Evolutionary conservation across 2,113 vertebrate genomes (phyloP), one percentile per base, ranked within the genome.

Genomic region (Suricata suricatta): DNA sequence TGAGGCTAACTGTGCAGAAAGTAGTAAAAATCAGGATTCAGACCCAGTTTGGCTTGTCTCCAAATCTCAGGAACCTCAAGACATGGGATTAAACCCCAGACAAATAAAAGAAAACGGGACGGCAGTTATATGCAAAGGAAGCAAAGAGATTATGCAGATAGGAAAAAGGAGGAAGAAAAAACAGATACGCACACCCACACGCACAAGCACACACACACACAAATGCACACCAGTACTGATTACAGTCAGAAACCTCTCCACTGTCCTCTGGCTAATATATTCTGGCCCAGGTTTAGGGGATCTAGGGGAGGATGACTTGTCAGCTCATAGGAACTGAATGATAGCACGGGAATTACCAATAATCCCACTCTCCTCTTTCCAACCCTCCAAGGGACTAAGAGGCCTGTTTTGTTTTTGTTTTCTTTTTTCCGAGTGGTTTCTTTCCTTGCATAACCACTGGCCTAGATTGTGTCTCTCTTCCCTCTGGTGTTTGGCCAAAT

Each of bases 321-420:
- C 98, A 98, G 76, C 81, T 96, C 19, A 4, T 63, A 3, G 0
- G 88, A 95, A 97, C 96, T 27, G 13, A 96, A 94, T 1, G 50
- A 97, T 96, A 95, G 97, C 90, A 92, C 81, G 95, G 97, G 97
- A 98, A 98, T 98, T 98, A 98, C 83, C 81, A 66, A 86, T 97
- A 98, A 98, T 98, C 97, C 92, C 69, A 95, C 71, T 66, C 10
- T 92, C 81, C 52, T 63, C 93, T 96, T 90, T 96, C 44, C 7
- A 96, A n/a, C 93, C 91, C 97, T 98, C 74, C 47, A 96, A 97
- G 93, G 93, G 94, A 97, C 95, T 97, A 90, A 97, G 93, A 96
- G 33, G 4, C 13, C 25, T 69, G 38, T 74, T n/a, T 64, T 54
- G 15, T 79, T 33, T 31, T 25, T 23, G 44, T 69, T 93, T 11